These are phyloP conservation scores for Smittia aterrima DNA, from an alignment of 2,888 invertebrate genomes.

Conservation along the genomic window DNA sequence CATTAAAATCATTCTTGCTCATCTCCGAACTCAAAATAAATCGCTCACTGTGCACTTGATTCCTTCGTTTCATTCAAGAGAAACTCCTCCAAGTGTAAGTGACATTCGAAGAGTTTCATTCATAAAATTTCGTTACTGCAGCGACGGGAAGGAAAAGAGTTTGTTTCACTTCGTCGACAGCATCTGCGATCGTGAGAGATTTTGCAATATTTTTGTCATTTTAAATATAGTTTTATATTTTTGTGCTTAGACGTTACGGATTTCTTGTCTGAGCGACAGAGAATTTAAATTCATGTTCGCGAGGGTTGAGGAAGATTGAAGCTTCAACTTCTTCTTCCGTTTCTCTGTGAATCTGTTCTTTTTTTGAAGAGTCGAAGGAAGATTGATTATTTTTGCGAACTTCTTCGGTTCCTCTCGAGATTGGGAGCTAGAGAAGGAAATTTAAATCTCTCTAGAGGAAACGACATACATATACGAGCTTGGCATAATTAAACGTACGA, in stretches of 20 bases:
- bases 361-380: too few relatives aligned
- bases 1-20: background rate
- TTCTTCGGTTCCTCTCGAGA: background rate
- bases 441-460: background rate
- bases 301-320: background rate
- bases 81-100: background rate
- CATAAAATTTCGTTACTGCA: constrained; percentile 21
- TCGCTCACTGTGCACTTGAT: constrained; percentile 1
- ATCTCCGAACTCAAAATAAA: background rate
- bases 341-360: background rate
- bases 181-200: constrained; percentile 11
- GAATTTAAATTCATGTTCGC: background rate
- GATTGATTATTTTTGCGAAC: too few relatives aligned
- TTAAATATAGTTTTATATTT: constrained; percentile 38
- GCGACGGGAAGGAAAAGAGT: background rate
- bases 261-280: background rate
- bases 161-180: background rate
- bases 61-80: constrained; percentile 13
- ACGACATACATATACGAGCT: background rate
- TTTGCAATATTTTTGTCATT: constrained; percentile 25
- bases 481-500: background rate
- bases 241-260: background rate
- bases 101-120: constrained; percentile 27
- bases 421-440: background rate
- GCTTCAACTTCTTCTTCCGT: background rate